Percentiles rank a stretch among this genome's conserved stretches.
phyloP scores from a whole-genome alignment of 2,888 invertebrate genomes.

The Diadegma fenestrale region DNA sequence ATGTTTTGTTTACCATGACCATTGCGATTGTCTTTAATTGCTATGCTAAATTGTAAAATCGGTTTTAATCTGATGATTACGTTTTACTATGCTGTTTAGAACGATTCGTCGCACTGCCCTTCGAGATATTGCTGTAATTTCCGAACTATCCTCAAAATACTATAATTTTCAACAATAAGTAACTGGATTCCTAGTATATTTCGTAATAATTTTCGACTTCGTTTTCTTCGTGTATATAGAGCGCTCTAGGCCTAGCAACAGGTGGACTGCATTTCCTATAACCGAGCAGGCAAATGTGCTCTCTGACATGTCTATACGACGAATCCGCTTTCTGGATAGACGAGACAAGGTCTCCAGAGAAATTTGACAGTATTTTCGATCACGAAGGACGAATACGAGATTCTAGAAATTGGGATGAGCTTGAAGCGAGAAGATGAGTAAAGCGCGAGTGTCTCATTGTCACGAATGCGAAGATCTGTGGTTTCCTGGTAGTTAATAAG shows the following conservation, averaged over 20 bases:
- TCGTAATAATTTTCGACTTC: no score
- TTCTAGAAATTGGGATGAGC: neutral
- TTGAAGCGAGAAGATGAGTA: neutral
- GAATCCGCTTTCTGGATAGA: slow-evolving; percentile 7
- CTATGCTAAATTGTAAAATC: no score
- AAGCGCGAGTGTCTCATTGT: slow-evolving; percentile 24
- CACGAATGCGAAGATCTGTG: slow-evolving; percentile 11
- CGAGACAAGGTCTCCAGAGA: slow-evolving; percentile 18
- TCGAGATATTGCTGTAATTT: no score
- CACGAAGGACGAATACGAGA: slow-evolving; percentile 5
- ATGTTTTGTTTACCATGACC: no score
- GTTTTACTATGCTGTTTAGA: no score
- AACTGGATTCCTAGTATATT: no score
- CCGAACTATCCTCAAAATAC: no score
- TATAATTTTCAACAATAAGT: no score
- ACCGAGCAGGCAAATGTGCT: slow-evolving; percentile 52
- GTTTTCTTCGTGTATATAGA: no score
- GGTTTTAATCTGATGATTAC: no score
- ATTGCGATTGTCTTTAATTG: no score
- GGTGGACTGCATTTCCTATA: slow-evolving; percentile 77
- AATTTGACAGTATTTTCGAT: slow-evolving; percentile 34
- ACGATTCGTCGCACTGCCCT: no score
- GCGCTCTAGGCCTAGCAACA: slow-evolving; percentile 79
- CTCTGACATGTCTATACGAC: slow-evolving; percentile 26
- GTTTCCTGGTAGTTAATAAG: slow-evolving; percentile 19